Percentiles rank a stretch among this genome's conserved stretches.
Evolutionary conservation across 2,797 vertebrate genomes (phyloP).

Genomic region (Glyptemys insculpta): DNA sequence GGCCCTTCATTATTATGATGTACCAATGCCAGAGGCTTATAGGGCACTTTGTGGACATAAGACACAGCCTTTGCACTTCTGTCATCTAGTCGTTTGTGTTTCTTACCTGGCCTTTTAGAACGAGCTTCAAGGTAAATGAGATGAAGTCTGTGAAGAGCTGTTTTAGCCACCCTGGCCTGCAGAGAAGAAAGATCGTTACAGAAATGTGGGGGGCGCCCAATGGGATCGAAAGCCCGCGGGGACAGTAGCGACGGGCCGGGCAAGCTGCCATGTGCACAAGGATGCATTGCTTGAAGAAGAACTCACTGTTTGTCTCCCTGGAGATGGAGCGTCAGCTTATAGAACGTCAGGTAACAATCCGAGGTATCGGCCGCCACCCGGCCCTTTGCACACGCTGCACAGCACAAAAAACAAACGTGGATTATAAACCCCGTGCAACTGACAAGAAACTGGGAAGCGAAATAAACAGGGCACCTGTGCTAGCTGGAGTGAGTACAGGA

Average conservation of each 20-base stretch:
- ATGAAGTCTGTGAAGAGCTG: constrained; percentile 90
- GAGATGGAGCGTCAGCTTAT: constrained; percentile 86
- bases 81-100: background rate
- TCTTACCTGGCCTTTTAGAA: constrained; percentile 90
- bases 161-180: constrained; percentile 90
- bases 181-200: background rate
- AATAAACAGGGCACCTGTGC: background rate
- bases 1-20: background rate
- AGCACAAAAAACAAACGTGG: background rate
- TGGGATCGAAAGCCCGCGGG: fast-evolving
- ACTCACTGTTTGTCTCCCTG: constrained; percentile 88
- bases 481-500: background rate
- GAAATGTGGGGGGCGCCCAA: fast-evolving
- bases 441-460: background rate
- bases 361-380: constrained; percentile 84
- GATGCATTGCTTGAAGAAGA: fast-evolving
- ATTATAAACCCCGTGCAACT: fast-evolving
- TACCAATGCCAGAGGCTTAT: background rate
- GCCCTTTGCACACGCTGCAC: constrained; percentile 82
- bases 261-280: background rate
- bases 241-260: background rate
- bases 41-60: background rate
- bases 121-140: constrained; percentile 90
- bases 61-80: background rate
- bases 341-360: constrained; percentile 87